Base-by-base conservation (phyloP, 1,140 invertebrate genomes). In the Octopus bimaculoides region DNA sequence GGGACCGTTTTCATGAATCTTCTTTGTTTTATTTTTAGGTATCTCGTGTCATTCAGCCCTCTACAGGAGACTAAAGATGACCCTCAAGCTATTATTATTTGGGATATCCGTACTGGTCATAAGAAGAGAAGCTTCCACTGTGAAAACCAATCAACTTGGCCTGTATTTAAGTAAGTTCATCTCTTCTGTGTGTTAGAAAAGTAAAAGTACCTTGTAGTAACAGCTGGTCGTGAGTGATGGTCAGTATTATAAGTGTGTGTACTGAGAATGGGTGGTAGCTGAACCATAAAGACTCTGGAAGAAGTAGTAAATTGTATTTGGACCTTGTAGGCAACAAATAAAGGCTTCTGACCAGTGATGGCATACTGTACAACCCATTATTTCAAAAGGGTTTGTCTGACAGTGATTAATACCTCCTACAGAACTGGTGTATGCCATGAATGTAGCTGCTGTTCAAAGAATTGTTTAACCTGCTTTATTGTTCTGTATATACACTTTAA, bases 101-200 rank as follows among this genome's bases (percentile, higher is more conserved):
- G 97, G 96, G 97, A 99, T 89, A 96, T 98, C 75, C 92, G 95
- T 84, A 90, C 96, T 54, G 96, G 96, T n/a, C 93, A 94, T 82
- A 96, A 98, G 86, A 98, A 98, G 89, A 92, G 97, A 87, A 94
- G 94, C 1, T 99, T 99, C 89, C 93, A 94, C 77, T 94, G 95
- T 5, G 96, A 98, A 77, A 94, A 94, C 3, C 93, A 94, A 26
- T 90, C 90, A 20, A 90, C 90, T 0, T 97, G 97, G 95, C 97
- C 97, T 0, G 95, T 98, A 77, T 97, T 98, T 91, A 95, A 96
- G 81, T 91, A 85, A 84, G 87, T 83, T 81, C 10, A 74, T 41
- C 26, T 41, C 26, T 41, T 41, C 26, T 41, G 26, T 41, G 26
- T n/a, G n/a, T n/a, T n/a, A 41, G 26, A 41, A 41, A 41, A 41